These are phyloP conservation scores for Elaphurus davidianus DNA, from an alignment of 2,113 vertebrate genomes.

Conservation along the genomic window DNA sequence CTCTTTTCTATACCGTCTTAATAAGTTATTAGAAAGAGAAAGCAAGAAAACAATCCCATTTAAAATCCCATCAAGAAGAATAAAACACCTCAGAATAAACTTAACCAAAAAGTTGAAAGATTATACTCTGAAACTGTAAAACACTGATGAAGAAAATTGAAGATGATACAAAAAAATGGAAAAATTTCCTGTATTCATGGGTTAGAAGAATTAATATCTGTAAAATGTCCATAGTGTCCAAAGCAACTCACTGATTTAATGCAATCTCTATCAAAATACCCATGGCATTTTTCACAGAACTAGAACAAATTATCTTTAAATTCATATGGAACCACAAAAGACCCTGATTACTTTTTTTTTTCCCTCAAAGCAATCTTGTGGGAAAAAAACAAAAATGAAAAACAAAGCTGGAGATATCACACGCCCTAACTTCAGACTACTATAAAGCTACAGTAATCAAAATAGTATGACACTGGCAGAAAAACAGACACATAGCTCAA, in stretches of 20 bases:
- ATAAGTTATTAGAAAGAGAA: neutral
- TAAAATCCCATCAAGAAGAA: neutral
- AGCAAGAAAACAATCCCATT: neutral
- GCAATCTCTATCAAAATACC: neutral
- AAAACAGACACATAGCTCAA: neutral
- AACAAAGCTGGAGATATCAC: neutral
- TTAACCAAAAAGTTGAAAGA: neutral
- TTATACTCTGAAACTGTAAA: neutral
- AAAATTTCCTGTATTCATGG: neutral
- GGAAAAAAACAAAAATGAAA: neutral
- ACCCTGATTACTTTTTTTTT: neutral
- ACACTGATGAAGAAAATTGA: neutral
- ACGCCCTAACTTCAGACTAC: neutral
- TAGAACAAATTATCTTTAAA: neutral
- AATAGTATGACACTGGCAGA: neutral
- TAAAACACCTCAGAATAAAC: neutral
- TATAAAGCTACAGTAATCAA: neutral
- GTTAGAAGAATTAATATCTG: neutral
- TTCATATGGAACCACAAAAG: neutral
- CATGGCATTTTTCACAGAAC: neutral
- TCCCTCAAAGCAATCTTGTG: neutral
- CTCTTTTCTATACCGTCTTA: neutral
- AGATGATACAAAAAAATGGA: neutral
- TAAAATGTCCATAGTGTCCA: neutral
- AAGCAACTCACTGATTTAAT: neutral